Evolutionary conservation across 2,113 vertebrate species (phyloP).

Genomic region (Lamprotornis superbus): DNA sequence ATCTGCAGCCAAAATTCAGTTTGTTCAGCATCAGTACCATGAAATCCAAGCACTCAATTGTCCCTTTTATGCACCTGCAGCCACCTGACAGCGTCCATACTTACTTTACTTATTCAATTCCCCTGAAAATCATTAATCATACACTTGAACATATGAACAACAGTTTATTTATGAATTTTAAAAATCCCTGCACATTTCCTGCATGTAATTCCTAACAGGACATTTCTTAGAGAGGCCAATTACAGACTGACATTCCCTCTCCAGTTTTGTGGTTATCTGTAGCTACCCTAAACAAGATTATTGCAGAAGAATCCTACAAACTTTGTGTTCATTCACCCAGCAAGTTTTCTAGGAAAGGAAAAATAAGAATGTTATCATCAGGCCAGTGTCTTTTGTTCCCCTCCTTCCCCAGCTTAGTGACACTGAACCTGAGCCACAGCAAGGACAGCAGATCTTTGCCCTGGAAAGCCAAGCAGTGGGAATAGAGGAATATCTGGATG

Average conservation of each 20-base stretch:
- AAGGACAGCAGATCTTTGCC: neutral
- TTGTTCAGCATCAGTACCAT: neutral
- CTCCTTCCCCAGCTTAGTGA: neutral
- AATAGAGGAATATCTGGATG: neutral
- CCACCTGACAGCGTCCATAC: neutral
- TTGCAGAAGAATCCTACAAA: neutral
- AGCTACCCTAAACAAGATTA: neutral
- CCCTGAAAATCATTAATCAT: neutral
- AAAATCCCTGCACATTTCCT: neutral
- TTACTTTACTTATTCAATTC: neutral
- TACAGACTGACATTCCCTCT: neutral
- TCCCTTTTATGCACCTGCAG: neutral
- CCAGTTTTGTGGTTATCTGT: neutral
- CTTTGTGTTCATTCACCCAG: neutral
- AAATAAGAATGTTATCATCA: neutral
- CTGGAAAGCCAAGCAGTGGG: neutral
- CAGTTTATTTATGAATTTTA: neutral
- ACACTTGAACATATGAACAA: neutral
- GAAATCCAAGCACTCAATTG: neutral
- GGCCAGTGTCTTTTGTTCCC: neutral
- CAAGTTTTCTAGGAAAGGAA: neutral
- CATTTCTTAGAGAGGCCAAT: neutral
- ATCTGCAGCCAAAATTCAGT: neutral
- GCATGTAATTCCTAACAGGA: neutral
- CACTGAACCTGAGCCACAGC: accelerated